Conservation (phyloP, 1,140 invertebrate genomes). For the Caenorhabditis latens region DNA sequence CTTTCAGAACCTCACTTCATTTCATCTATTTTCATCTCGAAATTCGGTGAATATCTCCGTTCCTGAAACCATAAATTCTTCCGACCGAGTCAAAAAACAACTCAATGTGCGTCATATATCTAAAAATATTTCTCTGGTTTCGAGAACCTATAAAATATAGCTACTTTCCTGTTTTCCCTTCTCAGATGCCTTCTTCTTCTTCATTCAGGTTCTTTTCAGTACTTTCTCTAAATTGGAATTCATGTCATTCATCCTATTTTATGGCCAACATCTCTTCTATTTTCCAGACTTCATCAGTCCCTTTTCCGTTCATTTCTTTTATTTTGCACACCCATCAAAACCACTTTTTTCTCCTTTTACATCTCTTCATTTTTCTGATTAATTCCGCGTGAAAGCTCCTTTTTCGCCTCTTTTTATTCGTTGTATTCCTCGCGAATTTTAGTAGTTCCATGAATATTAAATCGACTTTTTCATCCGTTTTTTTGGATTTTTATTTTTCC, state of each 20-base stretch:
- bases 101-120: no score
- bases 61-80: not conserved
- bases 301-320: not conserved
- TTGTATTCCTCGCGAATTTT: conserved; percentile 4
- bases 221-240: conserved; percentile 18
- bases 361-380: conserved; percentile 53
- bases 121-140: not conserved
- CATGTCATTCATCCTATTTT: not conserved
- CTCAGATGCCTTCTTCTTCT: not conserved
- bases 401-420: conserved; percentile 13
- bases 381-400: conserved; percentile 32
- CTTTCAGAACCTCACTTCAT: no score
- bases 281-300: not conserved
- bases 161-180: not conserved
- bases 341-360: no score
- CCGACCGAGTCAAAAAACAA: no score
- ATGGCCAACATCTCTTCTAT: not conserved
- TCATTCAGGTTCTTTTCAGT: not conserved
- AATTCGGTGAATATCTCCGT: not conserved
- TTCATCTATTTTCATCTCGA: no score
- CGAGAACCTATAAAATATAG: not conserved
- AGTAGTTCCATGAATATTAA: conserved; percentile 47
- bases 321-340: not conserved
- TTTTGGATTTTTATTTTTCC: conserved; percentile 15
- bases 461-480: conserved; percentile 8